These are phyloP conservation scores for Meles meles DNA, from an alignment of 2,113 vertebrate genomes.

Conservation along the genomic window DNA sequence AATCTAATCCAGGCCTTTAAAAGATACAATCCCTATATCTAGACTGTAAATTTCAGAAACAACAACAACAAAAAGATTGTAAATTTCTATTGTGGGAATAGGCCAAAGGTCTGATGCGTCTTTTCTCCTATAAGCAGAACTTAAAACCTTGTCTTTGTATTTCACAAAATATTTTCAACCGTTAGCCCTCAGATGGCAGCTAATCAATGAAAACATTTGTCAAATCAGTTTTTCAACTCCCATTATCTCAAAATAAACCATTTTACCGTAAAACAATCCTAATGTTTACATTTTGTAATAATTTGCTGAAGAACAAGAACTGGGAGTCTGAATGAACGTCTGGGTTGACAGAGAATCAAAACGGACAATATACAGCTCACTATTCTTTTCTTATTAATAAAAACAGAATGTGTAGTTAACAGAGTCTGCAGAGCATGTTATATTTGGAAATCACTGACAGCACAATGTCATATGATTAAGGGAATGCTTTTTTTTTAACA, in stretches of 20 bases:
- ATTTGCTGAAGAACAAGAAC: neutral
- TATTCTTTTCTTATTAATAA: constrained; percentile 21
- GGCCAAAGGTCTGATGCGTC: neutral
- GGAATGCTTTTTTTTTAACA: constrained; percentile 32
- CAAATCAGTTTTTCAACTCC: constrained; percentile 38
- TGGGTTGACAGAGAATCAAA: neutral
- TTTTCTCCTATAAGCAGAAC: constrained; percentile 4
- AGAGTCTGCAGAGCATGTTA: neutral
- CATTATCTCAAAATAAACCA: constrained; percentile 14
- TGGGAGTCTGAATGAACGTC: neutral
- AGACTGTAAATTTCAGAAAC: neutral
- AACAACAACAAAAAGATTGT: neutral
- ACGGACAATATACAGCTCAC: neutral
- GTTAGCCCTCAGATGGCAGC: neutral
- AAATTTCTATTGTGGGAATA: neutral
- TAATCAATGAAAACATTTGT: constrained; percentile 42
- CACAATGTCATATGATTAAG: neutral
- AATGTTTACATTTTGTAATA: constrained; percentile 4
- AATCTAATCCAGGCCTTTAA: neutral
- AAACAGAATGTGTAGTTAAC: neutral
- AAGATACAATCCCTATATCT: neutral
- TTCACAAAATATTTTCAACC: constrained; percentile 31
- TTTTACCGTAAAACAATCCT: neutral
- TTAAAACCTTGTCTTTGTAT: neutral
- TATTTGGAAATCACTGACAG: neutral